These are phyloP conservation scores for Agrochola circellaris DNA, from an alignment of 2,888 invertebrate genomes.

Conservation along the genomic window DNA sequence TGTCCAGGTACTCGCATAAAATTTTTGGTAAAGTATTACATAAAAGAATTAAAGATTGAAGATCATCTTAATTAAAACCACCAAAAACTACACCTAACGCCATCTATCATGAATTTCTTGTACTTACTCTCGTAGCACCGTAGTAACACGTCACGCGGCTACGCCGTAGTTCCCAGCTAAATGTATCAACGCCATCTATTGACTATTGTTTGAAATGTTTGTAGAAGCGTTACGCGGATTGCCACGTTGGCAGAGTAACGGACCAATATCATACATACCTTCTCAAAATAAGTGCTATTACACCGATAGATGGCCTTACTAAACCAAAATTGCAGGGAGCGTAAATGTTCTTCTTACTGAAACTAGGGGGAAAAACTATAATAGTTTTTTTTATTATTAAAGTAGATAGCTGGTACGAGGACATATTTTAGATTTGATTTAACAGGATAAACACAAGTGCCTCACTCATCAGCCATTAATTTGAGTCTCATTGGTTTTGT, in stretches of 20 bases:
- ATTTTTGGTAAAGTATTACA: background rate
- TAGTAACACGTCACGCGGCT: background rate
- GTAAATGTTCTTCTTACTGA: background rate
- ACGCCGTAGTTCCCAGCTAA: background rate
- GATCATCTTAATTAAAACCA: too few species aligned
- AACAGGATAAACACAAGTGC: background rate
- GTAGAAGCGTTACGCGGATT: background rate
- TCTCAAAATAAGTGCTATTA: background rate
- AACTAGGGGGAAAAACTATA: background rate
- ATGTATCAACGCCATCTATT: slow-evolving; percentile 62
- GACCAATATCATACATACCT: background rate
- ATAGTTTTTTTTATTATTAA: background rate
- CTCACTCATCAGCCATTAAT: background rate
- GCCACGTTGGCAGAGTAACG: background rate
- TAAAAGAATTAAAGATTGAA: too few species aligned
- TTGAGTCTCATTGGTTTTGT: background rate
- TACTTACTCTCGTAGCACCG: slow-evolving; percentile 25
- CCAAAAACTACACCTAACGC: slow-evolving; percentile 36
- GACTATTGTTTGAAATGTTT: slow-evolving; percentile 1
- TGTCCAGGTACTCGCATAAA: background rate
- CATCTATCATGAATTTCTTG: slow-evolving; percentile 54
- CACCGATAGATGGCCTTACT: slow-evolving; percentile 46
- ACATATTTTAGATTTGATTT: slow-evolving; percentile 1
- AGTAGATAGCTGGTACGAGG: background rate
- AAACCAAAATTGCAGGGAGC: background rate